Base-by-base conservation (phyloP, 2,888 invertebrate genomes). In the Morinoia aosen region DNA sequence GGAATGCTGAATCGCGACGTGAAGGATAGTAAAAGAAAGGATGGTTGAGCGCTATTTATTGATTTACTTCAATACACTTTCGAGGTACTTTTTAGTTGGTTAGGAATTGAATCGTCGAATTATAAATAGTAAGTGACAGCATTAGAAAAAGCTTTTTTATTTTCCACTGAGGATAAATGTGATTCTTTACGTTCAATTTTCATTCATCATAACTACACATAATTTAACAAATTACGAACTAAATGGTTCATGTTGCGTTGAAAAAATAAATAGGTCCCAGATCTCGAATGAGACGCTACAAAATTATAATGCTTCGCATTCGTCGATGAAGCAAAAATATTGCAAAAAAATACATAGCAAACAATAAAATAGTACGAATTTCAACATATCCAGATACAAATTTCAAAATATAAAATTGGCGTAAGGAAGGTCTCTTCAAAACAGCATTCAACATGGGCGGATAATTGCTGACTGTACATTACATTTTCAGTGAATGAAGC, bases 401-500 rank as follows among this genome's bases (percentile, higher is more conserved):
- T 48, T 48, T 48, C 2, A 48, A 76, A 76, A 76, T 25, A 19
- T 76, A 33, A 61, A 61, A 10, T 76, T 3, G 25, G 76, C 76
- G 76, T 16, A 3, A 33, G 76, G 76, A 76, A 76, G 2, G 76
- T 76, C 76, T 33, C 76, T 76, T 76, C 2, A 76, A 33, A 33
- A 76, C 25, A 76, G 25, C 19, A 76, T 76, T 76, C 19, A 76
- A 76, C 76, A 25, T 7, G 76, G 25, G 76, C 19, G 76, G 25
- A 76, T 10, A 76, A 76, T 76, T 76, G 33, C 8, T 25, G 76
- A 25, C 25, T 33, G 0, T 19, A 8, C 3, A 76, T 2, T 33
- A 76, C 33, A 76, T 76, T 76, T 76, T 76, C 76, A 76, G 76
- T 76, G 76, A 76, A 76, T 76, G 33, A 76, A 76, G 76, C 76